Conservation (phyloP, 1,140 invertebrate genomes). For the Hyposmocoma kahamanoa region DNA sequence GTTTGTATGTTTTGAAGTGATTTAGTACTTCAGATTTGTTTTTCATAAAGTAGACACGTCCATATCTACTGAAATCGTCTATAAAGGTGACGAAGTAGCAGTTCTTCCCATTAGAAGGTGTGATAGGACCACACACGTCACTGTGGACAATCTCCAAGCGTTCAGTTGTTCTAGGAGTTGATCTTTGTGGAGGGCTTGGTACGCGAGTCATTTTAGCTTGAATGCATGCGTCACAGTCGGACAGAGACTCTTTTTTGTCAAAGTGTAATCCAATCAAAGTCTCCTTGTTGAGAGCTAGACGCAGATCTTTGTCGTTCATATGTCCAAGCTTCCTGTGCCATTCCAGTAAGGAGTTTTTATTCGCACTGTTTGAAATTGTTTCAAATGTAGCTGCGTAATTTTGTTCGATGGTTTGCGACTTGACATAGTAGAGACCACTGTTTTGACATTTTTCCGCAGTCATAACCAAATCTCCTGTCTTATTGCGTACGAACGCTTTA, state of each 20-base stretch:
- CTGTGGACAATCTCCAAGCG: constrained; percentile 24
- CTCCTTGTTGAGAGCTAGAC: background rate
- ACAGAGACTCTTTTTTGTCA: background rate
- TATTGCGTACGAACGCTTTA: background rate
- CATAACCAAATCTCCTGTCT: background rate
- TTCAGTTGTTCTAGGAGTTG: background rate
- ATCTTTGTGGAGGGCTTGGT: constrained; percentile 1
- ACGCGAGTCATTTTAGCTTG: background rate
- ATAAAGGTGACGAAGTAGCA: constrained; percentile 36
- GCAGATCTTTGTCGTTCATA: background rate
- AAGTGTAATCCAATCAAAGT: background rate
- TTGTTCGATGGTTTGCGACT: background rate
- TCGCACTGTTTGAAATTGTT: background rate
- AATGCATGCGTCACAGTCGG: background rate
- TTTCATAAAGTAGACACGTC: constrained; percentile 43
- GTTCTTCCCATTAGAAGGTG: constrained; percentile 12
- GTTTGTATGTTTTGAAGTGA: constrained; percentile 28
- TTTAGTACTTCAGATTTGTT: constrained; percentile 44
- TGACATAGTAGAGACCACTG: constrained; percentile 4
- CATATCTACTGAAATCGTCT: constrained; percentile 33
- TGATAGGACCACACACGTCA: constrained; percentile 29
- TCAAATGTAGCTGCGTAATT: background rate
- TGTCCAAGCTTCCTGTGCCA: background rate
- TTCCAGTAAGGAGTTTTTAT: background rate
- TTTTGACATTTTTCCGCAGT: constrained; percentile 1